phyloP scores from a whole-genome alignment of 2,113 vertebrate species.

The Calonectris borealis region DNA sequence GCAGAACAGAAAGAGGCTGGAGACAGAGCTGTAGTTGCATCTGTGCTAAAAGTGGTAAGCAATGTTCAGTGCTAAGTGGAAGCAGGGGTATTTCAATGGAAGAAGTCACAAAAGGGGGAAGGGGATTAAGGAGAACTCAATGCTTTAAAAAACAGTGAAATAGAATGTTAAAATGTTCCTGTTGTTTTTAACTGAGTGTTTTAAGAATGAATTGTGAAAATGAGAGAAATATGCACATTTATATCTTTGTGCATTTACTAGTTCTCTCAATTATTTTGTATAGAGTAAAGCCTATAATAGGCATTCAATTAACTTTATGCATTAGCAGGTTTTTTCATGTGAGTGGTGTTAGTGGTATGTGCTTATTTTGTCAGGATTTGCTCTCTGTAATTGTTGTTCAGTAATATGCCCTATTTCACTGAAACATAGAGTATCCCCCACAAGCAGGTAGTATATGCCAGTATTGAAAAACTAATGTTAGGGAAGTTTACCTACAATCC shows the following conservation, averaged over 20 bases:
- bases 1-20: fast-evolving
- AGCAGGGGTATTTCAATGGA: neutral
- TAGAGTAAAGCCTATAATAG: fast-evolving
- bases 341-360: fast-evolving
- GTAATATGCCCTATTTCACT: fast-evolving
- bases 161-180: neutral
- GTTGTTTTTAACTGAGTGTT: too few species aligned
- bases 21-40: fast-evolving
- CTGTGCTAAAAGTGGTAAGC: fast-evolving
- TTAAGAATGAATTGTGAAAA: neutral
- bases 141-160: neutral
- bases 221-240: fast-evolving
- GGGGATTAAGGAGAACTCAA: fast-evolving
- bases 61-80: fast-evolving
- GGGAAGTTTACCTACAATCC: neutral
- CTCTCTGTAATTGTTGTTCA: neutral
- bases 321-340: neutral
- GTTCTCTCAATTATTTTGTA: fast-evolving
- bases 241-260: fast-evolving
- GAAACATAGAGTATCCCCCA: fast-evolving
- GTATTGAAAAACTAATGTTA: fast-evolving
- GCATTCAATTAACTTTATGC: fast-evolving
- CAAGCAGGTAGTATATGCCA: fast-evolving
- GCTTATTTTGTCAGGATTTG: neutral
- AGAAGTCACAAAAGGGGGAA: neutral